Evolutionary conservation across 2,113 vertebrate species (phyloP).

Genomic region (Mormyrus iriodes): DNA sequence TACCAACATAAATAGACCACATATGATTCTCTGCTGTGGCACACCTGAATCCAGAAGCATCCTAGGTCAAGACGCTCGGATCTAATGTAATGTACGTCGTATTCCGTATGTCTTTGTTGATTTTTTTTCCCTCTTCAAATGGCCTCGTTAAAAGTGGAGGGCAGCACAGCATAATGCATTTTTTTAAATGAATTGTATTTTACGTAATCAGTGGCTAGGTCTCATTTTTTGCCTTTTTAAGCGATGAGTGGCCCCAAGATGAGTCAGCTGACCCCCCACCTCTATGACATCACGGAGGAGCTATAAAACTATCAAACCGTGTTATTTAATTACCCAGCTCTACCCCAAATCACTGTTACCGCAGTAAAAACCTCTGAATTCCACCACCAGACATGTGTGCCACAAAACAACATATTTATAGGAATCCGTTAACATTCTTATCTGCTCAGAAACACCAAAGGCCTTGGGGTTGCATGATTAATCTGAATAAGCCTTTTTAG

Average conservation of each 20-base stretch:
- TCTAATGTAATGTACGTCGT: not conserved
- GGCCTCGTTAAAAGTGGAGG: not conserved
- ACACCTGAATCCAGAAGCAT: not conserved
- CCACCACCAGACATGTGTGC: slow-evolving; percentile 9
- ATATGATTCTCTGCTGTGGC: not conserved
- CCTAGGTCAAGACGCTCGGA: not conserved
- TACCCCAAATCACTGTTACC: not conserved
- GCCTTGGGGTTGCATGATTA: not conserved
- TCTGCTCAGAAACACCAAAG: not conserved
- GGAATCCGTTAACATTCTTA: not conserved
- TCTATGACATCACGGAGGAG: slow-evolving; percentile 5
- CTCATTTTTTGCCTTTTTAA: not conserved
- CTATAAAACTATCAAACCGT: not conserved
- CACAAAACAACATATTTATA: not conserved
- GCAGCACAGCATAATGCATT: not conserved
- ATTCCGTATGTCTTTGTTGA: not conserved
- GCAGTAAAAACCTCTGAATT: not conserved
- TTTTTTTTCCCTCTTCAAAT: not conserved
- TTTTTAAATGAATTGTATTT: not conserved
- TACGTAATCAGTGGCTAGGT: not conserved
- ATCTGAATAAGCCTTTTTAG: not conserved
- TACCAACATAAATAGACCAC: not conserved
- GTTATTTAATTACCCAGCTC: not conserved
- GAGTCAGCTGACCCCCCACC: not conserved
- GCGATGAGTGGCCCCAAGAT: not conserved